phyloP scores from a whole-genome alignment of 1,140 invertebrate species.

The Nephotettix cincticeps region DNA sequence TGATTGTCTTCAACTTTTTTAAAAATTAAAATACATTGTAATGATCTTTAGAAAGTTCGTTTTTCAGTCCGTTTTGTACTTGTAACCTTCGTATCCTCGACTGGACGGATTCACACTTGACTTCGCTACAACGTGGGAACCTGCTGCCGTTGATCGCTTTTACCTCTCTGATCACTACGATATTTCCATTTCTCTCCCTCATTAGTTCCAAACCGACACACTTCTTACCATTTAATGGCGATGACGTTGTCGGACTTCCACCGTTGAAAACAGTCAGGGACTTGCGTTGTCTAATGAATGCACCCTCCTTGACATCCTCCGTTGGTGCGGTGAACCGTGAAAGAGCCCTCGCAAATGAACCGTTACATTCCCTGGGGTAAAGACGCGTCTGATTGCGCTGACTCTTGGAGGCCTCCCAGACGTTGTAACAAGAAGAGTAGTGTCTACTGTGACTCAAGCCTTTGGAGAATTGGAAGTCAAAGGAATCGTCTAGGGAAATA shows the following conservation, averaged over 20 bases:
- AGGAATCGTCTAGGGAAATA: slow-evolving; percentile 54
- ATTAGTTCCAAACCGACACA: slow-evolving; percentile 38
- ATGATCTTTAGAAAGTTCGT: slow-evolving; percentile 23
- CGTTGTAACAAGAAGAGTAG: slow-evolving; percentile 40
- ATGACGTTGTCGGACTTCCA: neutral
- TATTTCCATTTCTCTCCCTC: slow-evolving; percentile 46
- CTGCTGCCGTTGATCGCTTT: slow-evolving; percentile 52
- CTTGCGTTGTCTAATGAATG: slow-evolving; percentile 32
- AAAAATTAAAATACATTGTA: slow-evolving; percentile 24
- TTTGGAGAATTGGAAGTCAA: slow-evolving; percentile 49
- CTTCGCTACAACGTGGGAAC: slow-evolving; percentile 54
- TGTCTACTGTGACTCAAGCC: slow-evolving; percentile 30
- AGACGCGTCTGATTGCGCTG: slow-evolving; percentile 39
- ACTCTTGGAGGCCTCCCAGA: slow-evolving; percentile 42
- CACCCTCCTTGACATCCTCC: slow-evolving; percentile 46
- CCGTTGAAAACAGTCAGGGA: slow-evolving; percentile 36
- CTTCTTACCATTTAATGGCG: slow-evolving; percentile 27
- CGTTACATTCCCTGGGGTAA: slow-evolving; percentile 53
- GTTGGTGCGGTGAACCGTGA: slow-evolving; percentile 47
- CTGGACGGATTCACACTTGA: slow-evolving; percentile 56
- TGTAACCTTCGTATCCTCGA: slow-evolving; percentile 55
- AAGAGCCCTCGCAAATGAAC: slow-evolving; percentile 52
- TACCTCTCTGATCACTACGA: slow-evolving; percentile 55
- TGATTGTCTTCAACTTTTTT: neutral
- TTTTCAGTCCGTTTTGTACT: slow-evolving; percentile 43